Evolutionary conservation across 2,888 invertebrate genomes (phyloP).

Genomic region (Sinodicranocentrus sp.): DNA sequence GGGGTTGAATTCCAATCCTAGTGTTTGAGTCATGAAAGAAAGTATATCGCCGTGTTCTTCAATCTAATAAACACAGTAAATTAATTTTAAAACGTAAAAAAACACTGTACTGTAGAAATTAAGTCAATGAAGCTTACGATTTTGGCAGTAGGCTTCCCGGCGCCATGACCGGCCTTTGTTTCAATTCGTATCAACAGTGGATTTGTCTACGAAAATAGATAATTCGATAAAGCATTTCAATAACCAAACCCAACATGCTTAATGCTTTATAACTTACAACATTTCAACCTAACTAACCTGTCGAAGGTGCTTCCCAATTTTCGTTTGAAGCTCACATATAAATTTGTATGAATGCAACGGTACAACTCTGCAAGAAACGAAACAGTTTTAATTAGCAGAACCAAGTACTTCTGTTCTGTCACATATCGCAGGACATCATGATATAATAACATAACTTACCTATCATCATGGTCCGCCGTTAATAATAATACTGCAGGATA

Average conservation of each 20-base stretch:
- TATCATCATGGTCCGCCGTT: slow-evolving; percentile 83
- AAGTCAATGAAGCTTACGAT: slow-evolving; percentile 82
- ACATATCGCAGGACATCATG: too few relatives aligned
- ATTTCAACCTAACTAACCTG: slow-evolving; percentile 79
- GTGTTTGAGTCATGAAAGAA: slow-evolving; percentile 87
- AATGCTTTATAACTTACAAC: background rate
- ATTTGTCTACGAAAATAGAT: slow-evolving; percentile 81
- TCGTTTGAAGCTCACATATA: slow-evolving; percentile 92
- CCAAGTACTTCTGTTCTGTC: too few relatives aligned
- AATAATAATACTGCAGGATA: slow-evolving; percentile 95
- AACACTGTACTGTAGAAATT: too few relatives aligned
- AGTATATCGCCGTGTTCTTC: slow-evolving; percentile 95
- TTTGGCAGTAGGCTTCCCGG: slow-evolving; percentile 97
- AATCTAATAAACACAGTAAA: slow-evolving; percentile 82
- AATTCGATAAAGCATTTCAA: slow-evolving; percentile 20
- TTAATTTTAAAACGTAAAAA: too few relatives aligned
- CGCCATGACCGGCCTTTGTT: slow-evolving; percentile 97
- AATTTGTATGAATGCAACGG: slow-evolving; percentile 98
- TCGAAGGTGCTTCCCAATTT: slow-evolving; percentile 81
- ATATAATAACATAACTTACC: too few relatives aligned
- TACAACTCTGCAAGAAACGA: slow-evolving; percentile 94
- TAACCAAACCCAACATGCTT: background rate
- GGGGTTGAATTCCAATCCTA: slow-evolving; percentile 81
- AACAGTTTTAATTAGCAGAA: too few relatives aligned
- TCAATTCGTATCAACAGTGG: slow-evolving; percentile 95